Base-by-base conservation (phyloP, 2,113 vertebrate species). In the Perca fluviatilis region DNA sequence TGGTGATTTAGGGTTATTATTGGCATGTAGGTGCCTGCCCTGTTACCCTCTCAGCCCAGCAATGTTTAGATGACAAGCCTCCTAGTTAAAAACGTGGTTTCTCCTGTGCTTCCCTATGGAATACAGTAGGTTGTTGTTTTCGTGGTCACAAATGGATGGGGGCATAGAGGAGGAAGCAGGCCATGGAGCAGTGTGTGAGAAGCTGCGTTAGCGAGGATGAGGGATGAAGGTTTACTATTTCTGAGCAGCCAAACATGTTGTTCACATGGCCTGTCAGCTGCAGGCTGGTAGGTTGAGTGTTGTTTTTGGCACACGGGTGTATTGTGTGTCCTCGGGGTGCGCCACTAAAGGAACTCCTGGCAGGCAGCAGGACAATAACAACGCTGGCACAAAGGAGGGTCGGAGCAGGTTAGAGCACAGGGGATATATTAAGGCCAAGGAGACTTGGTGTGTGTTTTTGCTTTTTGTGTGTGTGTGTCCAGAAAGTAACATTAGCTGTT, bases 121-220 rank as follows among this genome's bases (percentile, higher is more conserved):
- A n/a, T 70, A 70, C 84, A 75, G 76, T 21, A 74, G 66, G 14
- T 77, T 91, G 88, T 92, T 91, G 80, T 93, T 93, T 89, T 86
- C 89, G 82, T 76, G 63, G 66, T 84, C 51, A 25, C 57, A 74
- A 81, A 80, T 3, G 53, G 56, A 79, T 9, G 2, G 64, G 50
- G 74, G 46, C 66, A 2, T 1, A 1, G 46, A 53, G 61, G 70
- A 92, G 82, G 82, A 92, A 86, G 82, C 43, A 6, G 65, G 72
- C 57, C 56, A 21, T 4, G 27, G 36, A 76, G 66, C 75, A 36
- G 54, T 9, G 57, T 14, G 60, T 15, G 62, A 61, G 47, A 50
- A 33, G 81, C 27, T 30, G 63, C 21, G 30, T 49, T 49, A 43
- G 36, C 16, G 81, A 79, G 18, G 86, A 80, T 27, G 54, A 63